phyloP scores from a whole-genome alignment of 2,113 vertebrate genomes.

The Brienomyrus longianalis region DNA sequence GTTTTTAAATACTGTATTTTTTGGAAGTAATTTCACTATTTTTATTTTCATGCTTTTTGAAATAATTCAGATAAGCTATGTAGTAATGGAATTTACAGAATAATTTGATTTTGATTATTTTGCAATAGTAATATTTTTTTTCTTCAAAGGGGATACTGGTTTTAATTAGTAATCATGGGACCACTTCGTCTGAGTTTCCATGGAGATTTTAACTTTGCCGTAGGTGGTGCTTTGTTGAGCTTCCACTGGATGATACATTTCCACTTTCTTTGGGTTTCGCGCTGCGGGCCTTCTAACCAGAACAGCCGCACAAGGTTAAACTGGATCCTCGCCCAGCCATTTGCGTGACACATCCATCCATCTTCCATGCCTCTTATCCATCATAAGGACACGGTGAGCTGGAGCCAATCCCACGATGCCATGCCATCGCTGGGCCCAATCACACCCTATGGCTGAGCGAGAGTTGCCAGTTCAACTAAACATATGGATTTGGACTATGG shows the following conservation, averaged over 20 bases:
- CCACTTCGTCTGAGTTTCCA: not conserved
- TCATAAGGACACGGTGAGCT: not conserved
- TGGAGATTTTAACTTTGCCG: conserved; percentile 1
- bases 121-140: not conserved
- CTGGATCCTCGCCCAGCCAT: not conserved
- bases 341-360: not conserved
- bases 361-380: not conserved
- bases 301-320: not conserved
- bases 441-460: not conserved
- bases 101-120: not conserved
- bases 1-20: not conserved
- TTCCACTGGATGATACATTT: not conserved
- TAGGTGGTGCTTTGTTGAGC: not conserved
- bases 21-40: not conserved
- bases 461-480: not conserved
- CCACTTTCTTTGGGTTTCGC: not conserved
- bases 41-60: not conserved
- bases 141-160: not conserved
- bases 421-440: not conserved
- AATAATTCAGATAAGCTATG: not conserved
- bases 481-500: not conserved
- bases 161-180: conserved; percentile 8
- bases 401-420: not conserved
- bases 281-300: not conserved
- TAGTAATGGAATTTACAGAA: not conserved